A percentile compares a stretch with the other conserved stretches of the same genome.
Conservation (phyloP, 2,113 vertebrate species). For the Nibea albiflora region DNA sequence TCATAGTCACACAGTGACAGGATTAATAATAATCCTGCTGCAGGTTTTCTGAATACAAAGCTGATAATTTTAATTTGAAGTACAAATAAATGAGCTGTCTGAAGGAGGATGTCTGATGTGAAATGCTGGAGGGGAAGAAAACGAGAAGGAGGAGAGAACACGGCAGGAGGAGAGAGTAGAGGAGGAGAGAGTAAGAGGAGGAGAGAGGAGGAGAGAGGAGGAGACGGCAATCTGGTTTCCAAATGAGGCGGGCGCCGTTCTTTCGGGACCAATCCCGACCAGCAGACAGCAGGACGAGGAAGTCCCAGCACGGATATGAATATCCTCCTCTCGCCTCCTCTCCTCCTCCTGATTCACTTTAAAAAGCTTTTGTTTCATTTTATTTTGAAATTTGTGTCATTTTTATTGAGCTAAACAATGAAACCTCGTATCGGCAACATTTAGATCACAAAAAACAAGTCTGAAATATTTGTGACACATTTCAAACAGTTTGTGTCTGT, state of each 20-base stretch:
- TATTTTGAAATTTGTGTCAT: too few species aligned
- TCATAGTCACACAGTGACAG: too few species aligned
- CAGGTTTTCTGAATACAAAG: conserved; percentile 11
- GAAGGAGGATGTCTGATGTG: neutral
- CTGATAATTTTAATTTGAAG: conserved; percentile 33
- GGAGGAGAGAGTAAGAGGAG: neutral
- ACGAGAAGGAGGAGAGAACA: neutral
- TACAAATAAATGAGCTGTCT: conserved; percentile 20
- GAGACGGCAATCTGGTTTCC: conserved; percentile 44
- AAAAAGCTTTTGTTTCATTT: too few species aligned
- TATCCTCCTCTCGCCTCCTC: neutral
- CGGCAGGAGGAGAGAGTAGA: neutral
- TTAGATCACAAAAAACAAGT: too few species aligned
- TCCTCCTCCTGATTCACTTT: too few species aligned
- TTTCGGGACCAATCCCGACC: conserved; percentile 32
- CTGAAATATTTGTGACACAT: too few species aligned
- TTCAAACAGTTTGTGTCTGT: too few species aligned
- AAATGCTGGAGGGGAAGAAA: too few species aligned
- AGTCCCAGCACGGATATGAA: too few species aligned
- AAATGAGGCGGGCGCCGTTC: conserved; percentile 46
- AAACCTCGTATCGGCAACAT: too few species aligned
- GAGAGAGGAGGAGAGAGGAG: neutral
- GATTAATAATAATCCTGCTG: neutral
- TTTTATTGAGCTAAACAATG: too few species aligned
- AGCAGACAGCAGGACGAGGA: neutral